Evolutionary conservation across 1,140 invertebrate species (phyloP), one percentile per base, ranked within the genome.

Genomic region (Saccostrea cuccullata): DNA sequence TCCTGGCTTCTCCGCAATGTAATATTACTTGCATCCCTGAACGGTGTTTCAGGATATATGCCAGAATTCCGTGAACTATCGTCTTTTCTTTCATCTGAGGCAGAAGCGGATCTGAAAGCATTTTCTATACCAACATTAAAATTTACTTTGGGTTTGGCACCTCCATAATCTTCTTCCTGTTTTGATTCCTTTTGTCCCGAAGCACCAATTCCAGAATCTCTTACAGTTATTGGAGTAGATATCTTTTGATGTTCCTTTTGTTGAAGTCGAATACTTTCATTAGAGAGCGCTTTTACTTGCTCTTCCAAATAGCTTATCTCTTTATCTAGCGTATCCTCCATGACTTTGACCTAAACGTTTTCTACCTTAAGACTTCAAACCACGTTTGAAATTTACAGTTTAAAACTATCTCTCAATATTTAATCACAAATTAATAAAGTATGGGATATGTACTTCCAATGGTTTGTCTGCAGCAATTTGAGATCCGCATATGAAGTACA

Each of bases 181-280:
- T 70, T 23, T 70, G 67, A n/a, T 11, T n/a, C 67, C 5, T 70
- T 70, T 70, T 70, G 67, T 70, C 9, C 67, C 67, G 67, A 70
- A 70, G n/a, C 67, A 70, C 67, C 67, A 70, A 70, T 70, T 17
- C 67, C 67, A 70, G 67, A 70, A 70, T 70, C 67, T 70, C 67
- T 70, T 0, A n/a, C 67, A 9, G n/a, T 70, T 23, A 70, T 11
- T 23, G 67, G 67, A n/a, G 1, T 70, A 11, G 67, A 70, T 70
- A 11, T 26, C 9, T 26, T 20, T 8, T 2, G 67, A 70, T 70
- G 20, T 26, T 70, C n/a, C 9, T 23, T 70, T n/a, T n/a, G 20
- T 70, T 70, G 20, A n/a, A 70, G 11, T 23, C 15, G 17, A n/a
- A 70, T 0, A 23, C 67, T 70, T 70, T 70, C 67, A 26, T 70